Base-by-base conservation (phyloP, 2,113 vertebrate species). In the Crypturellus undulatus region DNA sequence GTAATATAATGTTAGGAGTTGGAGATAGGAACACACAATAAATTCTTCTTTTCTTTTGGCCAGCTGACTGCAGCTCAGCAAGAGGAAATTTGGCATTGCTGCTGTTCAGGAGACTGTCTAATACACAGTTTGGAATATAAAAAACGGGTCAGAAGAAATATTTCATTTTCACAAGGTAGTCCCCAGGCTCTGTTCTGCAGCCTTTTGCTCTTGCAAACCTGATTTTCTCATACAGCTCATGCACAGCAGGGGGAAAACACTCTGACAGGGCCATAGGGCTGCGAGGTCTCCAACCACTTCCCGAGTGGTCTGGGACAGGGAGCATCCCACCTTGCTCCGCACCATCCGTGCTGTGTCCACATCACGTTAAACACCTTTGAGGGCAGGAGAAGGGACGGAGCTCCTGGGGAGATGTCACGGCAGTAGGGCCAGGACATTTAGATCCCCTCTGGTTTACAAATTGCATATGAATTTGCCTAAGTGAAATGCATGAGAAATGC, bases 21-120 rank as follows among this genome's bases (percentile, higher is more conserved):
- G 85, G 88, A 96, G 96, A 96, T 88, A 97, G 72, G 49, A 77
- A 88, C 94, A 87, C 60, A 51, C 47, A 86, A 84, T 97, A 94
- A 92, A 54, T 54, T 54, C 51, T 54, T 51, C 49, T 52, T 52
- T 59, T 91, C 58, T 63, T 60, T 63, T 45, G 93, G 32, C 87
- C 70, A 94, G 72, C 49, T 92, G 72, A 89, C 60, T 84, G 87
- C 84, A 54, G 67, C 84, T 95, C 68, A 90, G 52, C 82, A 75
- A 91, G 92, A 92, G 77, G 71, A 89, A 96, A 94, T 94, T 86
- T 96, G 86, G 84, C 89, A 87, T 68, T 69, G 72, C 58, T 91
- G 83, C 69, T 93, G 6, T 93, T 95, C 65, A 84, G 68, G 47
- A 89, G 84, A 62, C 85, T 92, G 72, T 62, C 42, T 97, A 95